Evolutionary conservation across 2,113 vertebrate genomes (phyloP), one percentile per base, ranked within the genome.

Genomic region (Daubentonia madagascariensis): DNA sequence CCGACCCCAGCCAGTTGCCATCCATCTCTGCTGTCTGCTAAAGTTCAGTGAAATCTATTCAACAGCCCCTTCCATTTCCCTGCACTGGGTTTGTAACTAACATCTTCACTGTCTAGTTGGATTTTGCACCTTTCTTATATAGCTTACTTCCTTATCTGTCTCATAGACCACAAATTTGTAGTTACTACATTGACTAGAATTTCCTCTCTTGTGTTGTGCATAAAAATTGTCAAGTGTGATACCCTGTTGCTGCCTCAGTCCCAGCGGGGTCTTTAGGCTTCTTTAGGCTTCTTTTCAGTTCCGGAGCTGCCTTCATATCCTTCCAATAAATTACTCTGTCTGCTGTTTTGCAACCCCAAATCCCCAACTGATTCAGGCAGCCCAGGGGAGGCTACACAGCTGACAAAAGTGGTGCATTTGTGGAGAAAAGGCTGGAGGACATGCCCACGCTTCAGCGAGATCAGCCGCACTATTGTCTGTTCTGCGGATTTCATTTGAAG

Each of bases 141-240:
- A 86, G 80, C 79, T 90, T 78, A 37, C 85, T 93, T 90, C 87
- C 80, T 87, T 93, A 37, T 48, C 18, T 93, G 86, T 91, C 76
- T 67, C 85, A 65, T 11, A 87, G 84, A 85, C 20, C 32, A 91
- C 76, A 87, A 23, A 88, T 93, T 85, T 95, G 80, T 54, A 72
- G 84, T 48, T 76, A 95, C 32, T 75, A 28, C 3, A 6, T 48
- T 43, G 90, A 93, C 75, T 70, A 67, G 68, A 87, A 78, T 79
- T 78, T 73, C 32, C 54, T 91, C 83, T 85, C 37, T 22, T 10
- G n/a, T 78, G 50, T 20, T 87, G 54, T 5, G 13, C 32, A 61
- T 73, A 35, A 50, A 83, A 37, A 63, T 57, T 45, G 23, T 35
- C 32, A 25, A 59, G 25, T 52, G 61, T 57, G 35, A 65, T n/a